These are phyloP conservation scores for Argyresthia albistria DNA, from an alignment of 2,888 invertebrate genomes.

Conservation along the genomic window DNA sequence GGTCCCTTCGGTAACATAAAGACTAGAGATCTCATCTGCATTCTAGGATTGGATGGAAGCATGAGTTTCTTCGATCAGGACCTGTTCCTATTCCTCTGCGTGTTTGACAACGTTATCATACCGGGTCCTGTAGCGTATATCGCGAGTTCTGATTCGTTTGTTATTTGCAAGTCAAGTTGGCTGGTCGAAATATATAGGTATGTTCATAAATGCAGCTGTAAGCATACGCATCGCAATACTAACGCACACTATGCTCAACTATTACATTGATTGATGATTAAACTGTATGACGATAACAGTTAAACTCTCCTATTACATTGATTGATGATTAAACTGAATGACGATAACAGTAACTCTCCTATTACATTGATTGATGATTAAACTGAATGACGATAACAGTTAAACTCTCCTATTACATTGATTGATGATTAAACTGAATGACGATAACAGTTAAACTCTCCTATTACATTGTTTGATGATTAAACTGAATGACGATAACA, in stretches of 20 bases:
- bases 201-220: slow-evolving; percentile 14
- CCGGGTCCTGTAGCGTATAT: slow-evolving; percentile 91
- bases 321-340: neutral
- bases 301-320: neutral
- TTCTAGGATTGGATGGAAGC: slow-evolving; percentile 92
- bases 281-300: too few relatives aligned
- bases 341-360: neutral
- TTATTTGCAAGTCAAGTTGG: slow-evolving; percentile 87
- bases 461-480: too few relatives aligned
- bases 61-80: slow-evolving; percentile 95
- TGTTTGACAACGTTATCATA: slow-evolving; percentile 83
- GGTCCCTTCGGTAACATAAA: slow-evolving; percentile 91
- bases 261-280: too few relatives aligned
- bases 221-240: neutral
- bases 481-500: too few relatives aligned
- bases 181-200: slow-evolving; percentile 89
- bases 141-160: slow-evolving; percentile 86
- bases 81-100: slow-evolving; percentile 86
- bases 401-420: too few relatives aligned
- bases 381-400: too few relatives aligned
- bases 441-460: neutral
- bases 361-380: slow-evolving; percentile 16
- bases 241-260: neutral
- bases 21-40: slow-evolving; percentile 90
- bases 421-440: too few relatives aligned